Percentiles rank a stretch among this genome's conserved stretches.
phyloP scores from a whole-genome alignment of 2,888 invertebrate species.

The Drosophila ustulata region DNA sequence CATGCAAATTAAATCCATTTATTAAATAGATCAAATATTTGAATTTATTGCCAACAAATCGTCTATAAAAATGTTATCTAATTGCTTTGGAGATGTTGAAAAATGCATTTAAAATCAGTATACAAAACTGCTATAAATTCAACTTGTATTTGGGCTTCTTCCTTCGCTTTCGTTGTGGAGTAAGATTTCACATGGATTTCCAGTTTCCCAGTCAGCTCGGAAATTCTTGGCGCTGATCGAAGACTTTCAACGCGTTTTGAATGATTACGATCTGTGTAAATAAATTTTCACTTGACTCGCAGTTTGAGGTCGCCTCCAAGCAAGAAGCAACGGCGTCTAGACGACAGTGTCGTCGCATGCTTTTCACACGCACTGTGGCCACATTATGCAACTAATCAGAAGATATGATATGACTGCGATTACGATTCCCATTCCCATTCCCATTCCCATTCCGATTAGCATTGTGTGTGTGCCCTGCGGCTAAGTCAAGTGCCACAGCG shows the following conservation, averaged over 20 bases:
- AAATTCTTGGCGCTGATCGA: slow-evolving; percentile 6
- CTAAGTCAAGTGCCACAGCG: slow-evolving; percentile 28
- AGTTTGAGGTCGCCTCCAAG: slow-evolving; percentile 14
- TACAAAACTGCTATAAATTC: too few relatives aligned
- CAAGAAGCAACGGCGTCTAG: slow-evolving; percentile 9
- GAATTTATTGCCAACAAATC: too few relatives aligned
- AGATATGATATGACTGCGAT: slow-evolving; percentile 24
- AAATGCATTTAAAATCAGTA: too few relatives aligned
- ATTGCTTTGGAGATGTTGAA: too few relatives aligned
- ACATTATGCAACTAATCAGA: slow-evolving; percentile 33
- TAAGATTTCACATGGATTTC: background rate
- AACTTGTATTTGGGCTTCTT: background rate
- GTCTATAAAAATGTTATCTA: too few relatives aligned
- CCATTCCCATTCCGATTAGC: too few relatives aligned
- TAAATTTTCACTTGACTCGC: slow-evolving; percentile 36
- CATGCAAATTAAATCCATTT: too few relatives aligned
- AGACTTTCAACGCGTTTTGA: slow-evolving; percentile 20
- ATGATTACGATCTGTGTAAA: slow-evolving; percentile 38
- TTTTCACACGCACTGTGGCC: slow-evolving; percentile 55
- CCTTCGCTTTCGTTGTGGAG: background rate
- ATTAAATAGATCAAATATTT: too few relatives aligned
- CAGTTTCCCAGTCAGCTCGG: background rate
- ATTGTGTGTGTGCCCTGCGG: background rate
- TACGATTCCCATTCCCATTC: background rate
- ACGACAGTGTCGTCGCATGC: slow-evolving; percentile 30